These are phyloP conservation scores for Pitangus sulphuratus DNA, from an alignment of 2,797 vertebrate genomes.

Conservation along the genomic window DNA sequence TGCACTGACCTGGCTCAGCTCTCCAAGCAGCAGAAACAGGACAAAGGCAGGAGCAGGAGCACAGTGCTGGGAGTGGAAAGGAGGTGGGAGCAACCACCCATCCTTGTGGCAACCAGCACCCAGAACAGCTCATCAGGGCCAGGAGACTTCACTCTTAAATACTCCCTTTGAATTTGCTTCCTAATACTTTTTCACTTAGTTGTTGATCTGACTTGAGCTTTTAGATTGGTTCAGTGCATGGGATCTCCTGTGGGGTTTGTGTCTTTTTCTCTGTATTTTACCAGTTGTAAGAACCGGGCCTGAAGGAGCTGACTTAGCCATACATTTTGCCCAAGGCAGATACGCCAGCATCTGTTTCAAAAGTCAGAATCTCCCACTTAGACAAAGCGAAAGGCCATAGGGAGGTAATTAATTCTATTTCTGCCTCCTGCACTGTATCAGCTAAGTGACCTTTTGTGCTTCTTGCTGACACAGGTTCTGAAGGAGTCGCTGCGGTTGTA, in stretches of 20 bases:
- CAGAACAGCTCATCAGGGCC: background rate
- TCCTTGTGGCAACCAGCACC: background rate
- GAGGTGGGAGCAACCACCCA: background rate
- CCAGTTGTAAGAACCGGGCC: background rate
- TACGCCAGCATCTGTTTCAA: background rate
- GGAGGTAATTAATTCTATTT: background rate
- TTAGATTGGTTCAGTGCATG: background rate
- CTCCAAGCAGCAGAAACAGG: background rate
- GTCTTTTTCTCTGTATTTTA: background rate
- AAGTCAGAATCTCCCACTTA: background rate
- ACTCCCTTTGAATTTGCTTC: background rate
- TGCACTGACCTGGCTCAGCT: background rate
- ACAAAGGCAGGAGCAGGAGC: background rate
- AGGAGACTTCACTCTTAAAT: background rate
- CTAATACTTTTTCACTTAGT: background rate
- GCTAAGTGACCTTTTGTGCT: background rate
- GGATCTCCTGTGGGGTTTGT: background rate
- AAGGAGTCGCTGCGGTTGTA: conserved; percentile 91
- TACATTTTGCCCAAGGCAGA: background rate
- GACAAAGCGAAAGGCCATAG: background rate
- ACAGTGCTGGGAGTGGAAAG: background rate
- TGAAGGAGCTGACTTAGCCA: background rate
- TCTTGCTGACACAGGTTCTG: conserved; percentile 78
- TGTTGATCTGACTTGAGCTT: background rate
- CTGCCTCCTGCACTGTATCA: background rate